Base-by-base conservation (phyloP, 1,140 invertebrate species). In the Cyrtorhinus lividipennis region DNA sequence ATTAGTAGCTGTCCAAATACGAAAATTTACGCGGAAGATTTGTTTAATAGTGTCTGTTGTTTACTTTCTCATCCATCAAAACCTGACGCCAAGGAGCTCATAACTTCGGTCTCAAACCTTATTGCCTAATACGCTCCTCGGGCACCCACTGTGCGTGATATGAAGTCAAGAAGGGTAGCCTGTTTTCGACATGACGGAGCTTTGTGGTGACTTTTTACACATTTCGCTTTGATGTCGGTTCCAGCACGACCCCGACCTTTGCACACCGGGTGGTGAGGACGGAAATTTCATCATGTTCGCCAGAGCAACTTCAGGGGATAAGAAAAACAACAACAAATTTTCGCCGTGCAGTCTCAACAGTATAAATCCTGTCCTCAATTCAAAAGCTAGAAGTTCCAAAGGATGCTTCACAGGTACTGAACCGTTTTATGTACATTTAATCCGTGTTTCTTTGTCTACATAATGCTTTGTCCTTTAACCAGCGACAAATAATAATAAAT, bases 211-310 rank as follows among this genome's bases (percentile, higher is more conserved):
- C 30, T 15, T 38, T 15, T 38, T 38, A 15, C 15, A 38, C 30
- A n/a, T n/a, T 38, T 5, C 30, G 30, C 30, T 38, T 38, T 38
- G 30, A 38, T 61, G 24, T 61, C n/a, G n/a, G n/a, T 46, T 61
- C 24, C 73, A 96, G 90, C 95, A 98, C 72, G 95, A 99, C 80
- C 93, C 94, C 8, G 87, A 93, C 76, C 80, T 84, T 68, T 94
- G 93, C 73, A 90, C 89, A 23, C 88, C 90, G 2, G 90, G 92
- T 62, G 89, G 91, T 56, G 87, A 93, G 71, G 87, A 93, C 77
- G 95, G 95, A 20, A 98, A 98, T 77, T 98, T 90, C 75, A 98
- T 98, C 70, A 97, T 97, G 94, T 97, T 95, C 73, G 89, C 90
- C 1, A 81, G 91, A 65, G 95, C 95, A 26, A 98, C 94, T 38